Percentiles rank a stretch among this genome's conserved stretches.
Evolutionary conservation across 2,888 invertebrate genomes (phyloP).

Genomic region (Helobdella robusta): DNA sequence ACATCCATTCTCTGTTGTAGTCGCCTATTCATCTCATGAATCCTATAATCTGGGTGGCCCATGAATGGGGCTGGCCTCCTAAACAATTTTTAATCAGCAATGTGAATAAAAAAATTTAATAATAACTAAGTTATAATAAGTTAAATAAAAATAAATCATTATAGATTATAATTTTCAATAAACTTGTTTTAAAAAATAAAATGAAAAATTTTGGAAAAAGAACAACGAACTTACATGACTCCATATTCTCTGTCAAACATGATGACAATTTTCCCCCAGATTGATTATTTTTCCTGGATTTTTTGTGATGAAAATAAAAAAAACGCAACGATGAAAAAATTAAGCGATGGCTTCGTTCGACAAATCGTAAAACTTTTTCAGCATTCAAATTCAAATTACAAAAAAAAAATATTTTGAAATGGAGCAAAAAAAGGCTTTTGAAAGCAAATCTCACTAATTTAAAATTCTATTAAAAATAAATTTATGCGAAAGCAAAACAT

Average conservation of each 20-base stretch:
- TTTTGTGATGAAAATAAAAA: constrained; percentile 11
- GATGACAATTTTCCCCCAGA: neutral
- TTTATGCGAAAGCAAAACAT: too few species aligned
- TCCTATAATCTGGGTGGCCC: constrained; percentile 70
- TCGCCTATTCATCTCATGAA: constrained; percentile 97
- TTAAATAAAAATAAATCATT: neutral
- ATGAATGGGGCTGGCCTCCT: constrained; percentile 56
- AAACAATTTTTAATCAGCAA: constrained; percentile 37
- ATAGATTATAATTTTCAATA: neutral
- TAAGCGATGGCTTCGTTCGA: neutral
- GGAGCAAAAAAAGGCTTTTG: too few species aligned
- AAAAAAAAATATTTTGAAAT: too few species aligned
- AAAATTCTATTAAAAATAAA: too few species aligned
- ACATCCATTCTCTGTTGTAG: constrained; percentile 85
- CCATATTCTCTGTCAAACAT: constrained; percentile 28
- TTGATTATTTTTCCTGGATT: neutral
- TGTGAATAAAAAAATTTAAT: neutral
- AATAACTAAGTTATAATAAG: neutral
- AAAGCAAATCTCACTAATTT: too few species aligned
- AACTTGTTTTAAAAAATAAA: constrained; percentile 3
- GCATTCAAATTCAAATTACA: too few species aligned
- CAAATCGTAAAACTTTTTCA: neutral
- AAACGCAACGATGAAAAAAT: neutral
- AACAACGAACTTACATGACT: constrained; percentile 22
- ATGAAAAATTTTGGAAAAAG: neutral